Evolutionary conservation across 2,888 invertebrate genomes (phyloP).

Genomic region (Eremobia ochroleuca): DNA sequence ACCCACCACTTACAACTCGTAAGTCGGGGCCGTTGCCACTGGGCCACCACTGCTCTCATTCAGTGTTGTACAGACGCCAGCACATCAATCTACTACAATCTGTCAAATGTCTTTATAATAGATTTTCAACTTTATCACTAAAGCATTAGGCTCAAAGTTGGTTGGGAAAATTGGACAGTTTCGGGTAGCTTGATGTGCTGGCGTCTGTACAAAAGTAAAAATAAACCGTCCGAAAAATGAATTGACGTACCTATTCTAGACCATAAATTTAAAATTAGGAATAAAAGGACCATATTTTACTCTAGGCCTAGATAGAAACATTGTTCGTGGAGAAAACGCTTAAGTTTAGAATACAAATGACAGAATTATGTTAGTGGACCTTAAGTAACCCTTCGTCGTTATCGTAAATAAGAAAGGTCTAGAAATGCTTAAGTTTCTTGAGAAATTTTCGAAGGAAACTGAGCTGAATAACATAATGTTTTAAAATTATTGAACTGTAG

Average conservation of each 20-base stretch:
- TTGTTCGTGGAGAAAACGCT: constrained; percentile 37
- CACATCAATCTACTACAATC: too few relatives aligned
- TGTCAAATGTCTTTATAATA: too few relatives aligned
- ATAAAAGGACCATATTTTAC: constrained; percentile 37
- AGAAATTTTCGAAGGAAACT: background rate
- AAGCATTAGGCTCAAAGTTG: too few relatives aligned
- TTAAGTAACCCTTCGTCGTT: constrained; percentile 43
- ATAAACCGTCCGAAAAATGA: background rate
- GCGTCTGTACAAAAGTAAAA: background rate
- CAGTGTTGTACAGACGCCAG: too few relatives aligned
- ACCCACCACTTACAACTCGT: too few relatives aligned
- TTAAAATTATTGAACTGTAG: background rate
- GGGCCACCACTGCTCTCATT: too few relatives aligned
- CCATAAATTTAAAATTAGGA: constrained; percentile 21
- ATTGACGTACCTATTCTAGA: constrained; percentile 7
- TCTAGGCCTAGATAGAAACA: constrained; percentile 28
- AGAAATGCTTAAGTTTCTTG: constrained; percentile 42
- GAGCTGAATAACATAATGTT: background rate
- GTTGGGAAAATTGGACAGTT: too few relatives aligned
- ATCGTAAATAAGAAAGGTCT: constrained; percentile 25
- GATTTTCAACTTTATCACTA: too few relatives aligned
- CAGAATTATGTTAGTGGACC: constrained; percentile 55
- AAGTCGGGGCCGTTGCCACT: too few relatives aligned
- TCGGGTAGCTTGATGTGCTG: too few relatives aligned
- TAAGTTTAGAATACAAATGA: constrained; percentile 56